A percentile compares a stretch with the other conserved stretches of the same genome.
phyloP scores from a whole-genome alignment of 2,888 invertebrate species.

The Drosophila monieri region DNA sequence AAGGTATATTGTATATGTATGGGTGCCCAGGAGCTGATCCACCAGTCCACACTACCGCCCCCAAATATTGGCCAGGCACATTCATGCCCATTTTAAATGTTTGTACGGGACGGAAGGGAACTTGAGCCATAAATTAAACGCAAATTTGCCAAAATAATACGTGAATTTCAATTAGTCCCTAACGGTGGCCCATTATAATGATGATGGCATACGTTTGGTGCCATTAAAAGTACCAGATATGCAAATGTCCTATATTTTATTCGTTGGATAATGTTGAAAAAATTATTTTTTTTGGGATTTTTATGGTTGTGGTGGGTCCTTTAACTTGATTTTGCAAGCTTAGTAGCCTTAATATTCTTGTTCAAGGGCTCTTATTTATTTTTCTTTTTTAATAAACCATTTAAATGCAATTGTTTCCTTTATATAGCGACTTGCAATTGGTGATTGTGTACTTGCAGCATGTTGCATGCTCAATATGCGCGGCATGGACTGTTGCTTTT shows the following conservation, averaged over 20 bases:
- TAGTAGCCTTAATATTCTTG: background rate
- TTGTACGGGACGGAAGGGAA: conserved; percentile 1
- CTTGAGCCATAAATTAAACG: conserved; percentile 35
- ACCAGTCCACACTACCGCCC: conserved; percentile 36
- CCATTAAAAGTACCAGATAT: conserved; percentile 27
- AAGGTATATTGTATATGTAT: background rate
- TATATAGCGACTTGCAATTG: background rate
- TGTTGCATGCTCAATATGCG: conserved; percentile 48
- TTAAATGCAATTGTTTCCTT: background rate
- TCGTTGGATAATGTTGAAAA: conserved; percentile 1
- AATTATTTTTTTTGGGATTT: background rate
- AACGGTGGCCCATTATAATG: conserved; percentile 37
- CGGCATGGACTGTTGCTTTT: conserved; percentile 52
- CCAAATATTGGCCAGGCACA: conserved; percentile 40
- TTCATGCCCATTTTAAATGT: conserved; percentile 12
- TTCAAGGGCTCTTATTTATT: background rate
- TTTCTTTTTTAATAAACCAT: background rate
- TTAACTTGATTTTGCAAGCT: background rate
- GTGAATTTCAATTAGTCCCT: conserved; percentile 46
- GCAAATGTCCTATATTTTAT: conserved; percentile 20
- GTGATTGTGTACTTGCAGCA: background rate
- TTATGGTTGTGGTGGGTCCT: background rate
- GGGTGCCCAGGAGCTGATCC: conserved; percentile 30
- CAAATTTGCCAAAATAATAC: conserved; percentile 37
- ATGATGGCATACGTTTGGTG: conserved; percentile 23